These are phyloP conservation scores for Eolophus roseicapilla DNA, from an alignment of 2,113 vertebrate species.

Conservation along the genomic window DNA sequence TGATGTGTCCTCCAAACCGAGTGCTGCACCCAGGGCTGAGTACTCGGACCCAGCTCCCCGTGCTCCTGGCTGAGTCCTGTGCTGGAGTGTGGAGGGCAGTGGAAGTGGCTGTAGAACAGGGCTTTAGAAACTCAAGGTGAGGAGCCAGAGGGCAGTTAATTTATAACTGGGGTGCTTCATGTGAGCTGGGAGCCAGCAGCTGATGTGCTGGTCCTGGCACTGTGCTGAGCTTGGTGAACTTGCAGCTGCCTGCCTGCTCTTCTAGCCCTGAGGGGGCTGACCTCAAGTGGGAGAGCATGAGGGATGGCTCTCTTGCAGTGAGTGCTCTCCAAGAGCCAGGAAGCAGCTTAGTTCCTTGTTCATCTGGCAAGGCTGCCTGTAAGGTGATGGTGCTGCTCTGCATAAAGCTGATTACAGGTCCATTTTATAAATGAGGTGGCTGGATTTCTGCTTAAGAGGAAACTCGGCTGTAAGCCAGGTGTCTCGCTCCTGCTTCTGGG, in stretches of 20 bases:
- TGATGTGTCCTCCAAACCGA: neutral
- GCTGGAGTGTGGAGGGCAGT: neutral
- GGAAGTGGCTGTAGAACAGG: neutral
- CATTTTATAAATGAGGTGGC: neutral
- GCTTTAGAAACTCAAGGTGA: neutral
- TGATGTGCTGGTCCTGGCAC: neutral
- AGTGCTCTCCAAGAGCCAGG: neutral
- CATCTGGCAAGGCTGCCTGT: neutral
- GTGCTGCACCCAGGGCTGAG: neutral
- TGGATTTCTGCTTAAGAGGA: neutral
- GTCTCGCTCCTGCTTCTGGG: neutral
- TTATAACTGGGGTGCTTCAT: neutral
- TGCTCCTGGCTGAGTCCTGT: accelerated
- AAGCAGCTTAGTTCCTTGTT: neutral
- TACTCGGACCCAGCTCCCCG: neutral
- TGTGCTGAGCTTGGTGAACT: neutral
- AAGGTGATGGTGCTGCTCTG: neutral
- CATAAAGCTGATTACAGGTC: neutral
- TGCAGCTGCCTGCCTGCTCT: neutral
- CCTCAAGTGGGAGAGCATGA: accelerated
- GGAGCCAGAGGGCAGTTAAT: neutral
- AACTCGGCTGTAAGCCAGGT: neutral
- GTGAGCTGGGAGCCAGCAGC: neutral
- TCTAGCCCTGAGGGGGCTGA: neutral
- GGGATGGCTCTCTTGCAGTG: accelerated